Percentiles rank a stretch among this genome's conserved stretches.
These are phyloP conservation scores for Hippocampus zosterae DNA, from an alignment of 2,113 vertebrate genomes.

Conservation along the genomic window DNA sequence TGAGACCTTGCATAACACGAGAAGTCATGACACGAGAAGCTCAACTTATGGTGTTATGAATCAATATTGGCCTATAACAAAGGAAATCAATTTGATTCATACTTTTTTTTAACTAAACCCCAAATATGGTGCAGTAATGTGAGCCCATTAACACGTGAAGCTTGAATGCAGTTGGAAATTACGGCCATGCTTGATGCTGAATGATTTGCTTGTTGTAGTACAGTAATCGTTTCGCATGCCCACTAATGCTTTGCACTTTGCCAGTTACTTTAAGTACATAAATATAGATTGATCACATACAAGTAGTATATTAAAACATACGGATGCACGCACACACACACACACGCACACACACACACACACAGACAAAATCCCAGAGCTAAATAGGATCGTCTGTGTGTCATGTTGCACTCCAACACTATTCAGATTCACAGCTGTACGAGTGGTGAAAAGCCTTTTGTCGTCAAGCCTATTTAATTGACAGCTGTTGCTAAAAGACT, in stretches of 20 bases:
- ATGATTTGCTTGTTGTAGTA: constrained; percentile 18
- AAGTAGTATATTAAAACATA: constrained; percentile 4
- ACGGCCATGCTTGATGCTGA: neutral
- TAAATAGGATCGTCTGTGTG: constrained; percentile 39
- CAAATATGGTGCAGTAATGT: neutral
- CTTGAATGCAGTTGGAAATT: constrained; percentile 11
- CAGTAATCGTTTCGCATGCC: neutral
- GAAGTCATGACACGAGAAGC: too few relatives aligned
- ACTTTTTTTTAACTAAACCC: too few relatives aligned
- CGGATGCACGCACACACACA: too few relatives aligned
- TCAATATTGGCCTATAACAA: too few relatives aligned
- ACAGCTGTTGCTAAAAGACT: constrained; percentile 59
- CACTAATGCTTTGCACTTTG: neutral
- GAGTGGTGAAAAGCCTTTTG: constrained; percentile 58
- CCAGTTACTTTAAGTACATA: neutral
- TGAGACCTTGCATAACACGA: too few relatives aligned
- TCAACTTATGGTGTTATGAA: too few relatives aligned
- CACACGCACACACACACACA: too few relatives aligned
- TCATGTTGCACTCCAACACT: constrained; percentile 37
- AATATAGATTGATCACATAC: constrained; percentile 6
- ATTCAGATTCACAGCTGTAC: constrained; percentile 63
- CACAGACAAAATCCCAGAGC: neutral
- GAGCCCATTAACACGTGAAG: constrained; percentile 29
- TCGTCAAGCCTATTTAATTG: constrained; percentile 61
- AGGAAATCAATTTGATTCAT: too few relatives aligned